Conservation (phyloP, 2,888 invertebrate genomes). For the Eurytoma californica region DNA sequence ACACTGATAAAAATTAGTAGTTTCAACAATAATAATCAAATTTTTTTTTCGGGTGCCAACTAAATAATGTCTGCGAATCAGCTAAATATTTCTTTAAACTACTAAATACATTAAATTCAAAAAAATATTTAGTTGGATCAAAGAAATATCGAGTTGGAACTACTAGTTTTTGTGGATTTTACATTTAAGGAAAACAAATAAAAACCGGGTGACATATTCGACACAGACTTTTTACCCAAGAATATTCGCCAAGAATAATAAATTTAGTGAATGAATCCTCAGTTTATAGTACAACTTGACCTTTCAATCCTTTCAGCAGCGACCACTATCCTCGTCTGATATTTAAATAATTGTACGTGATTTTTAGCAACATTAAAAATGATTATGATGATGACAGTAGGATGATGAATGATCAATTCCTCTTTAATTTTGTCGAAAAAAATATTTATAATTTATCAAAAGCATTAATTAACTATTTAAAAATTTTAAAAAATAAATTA, state of each 20-base stretch:
- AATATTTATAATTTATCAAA: background rate
- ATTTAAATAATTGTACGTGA: conserved; percentile 20
- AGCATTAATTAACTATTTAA: background rate
- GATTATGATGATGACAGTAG: background rate
- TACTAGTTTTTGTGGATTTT: too few relatives aligned
- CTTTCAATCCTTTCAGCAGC: conserved; percentile 13
- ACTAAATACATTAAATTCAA: background rate
- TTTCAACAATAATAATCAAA: too few relatives aligned
- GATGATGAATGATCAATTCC: background rate
- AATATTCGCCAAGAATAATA: conserved; percentile 22
- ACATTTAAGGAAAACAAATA: too few relatives aligned
- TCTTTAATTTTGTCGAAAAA: background rate
- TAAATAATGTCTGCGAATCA: too few relatives aligned
- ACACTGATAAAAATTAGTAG: too few relatives aligned
- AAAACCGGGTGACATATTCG: background rate
- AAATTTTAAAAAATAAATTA: too few relatives aligned
- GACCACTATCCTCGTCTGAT: conserved; percentile 13
- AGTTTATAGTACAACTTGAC: conserved; percentile 19
- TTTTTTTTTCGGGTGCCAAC: too few relatives aligned
- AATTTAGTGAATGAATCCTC: conserved; percentile 2
- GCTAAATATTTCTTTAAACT: too few relatives aligned
- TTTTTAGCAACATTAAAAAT: conserved; percentile 1
- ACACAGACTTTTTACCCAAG: conserved; percentile 12
- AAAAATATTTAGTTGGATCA: background rate
- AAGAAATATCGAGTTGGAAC: too few relatives aligned